These are phyloP conservation scores for Danionella cerebrum DNA, from an alignment of 2,113 vertebrate species.

Conservation along the genomic window DNA sequence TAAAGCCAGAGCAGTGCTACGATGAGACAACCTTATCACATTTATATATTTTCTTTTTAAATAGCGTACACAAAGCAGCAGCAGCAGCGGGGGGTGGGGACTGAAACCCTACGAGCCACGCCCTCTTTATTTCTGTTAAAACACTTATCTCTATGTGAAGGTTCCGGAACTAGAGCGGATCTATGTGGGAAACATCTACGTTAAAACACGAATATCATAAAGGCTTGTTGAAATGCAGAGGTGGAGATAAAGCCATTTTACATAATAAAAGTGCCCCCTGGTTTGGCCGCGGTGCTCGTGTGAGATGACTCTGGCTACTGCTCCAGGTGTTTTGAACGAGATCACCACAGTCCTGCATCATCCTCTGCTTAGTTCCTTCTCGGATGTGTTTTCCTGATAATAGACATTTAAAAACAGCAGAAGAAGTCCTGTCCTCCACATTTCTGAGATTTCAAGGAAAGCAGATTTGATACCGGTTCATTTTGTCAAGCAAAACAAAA, in stretches of 20 bases:
- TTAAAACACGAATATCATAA: slow-evolving; percentile 46
- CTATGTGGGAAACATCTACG: slow-evolving; percentile 36
- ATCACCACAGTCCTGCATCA: background rate
- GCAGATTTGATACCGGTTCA: slow-evolving; percentile 15
- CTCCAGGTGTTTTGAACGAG: slow-evolving; percentile 1
- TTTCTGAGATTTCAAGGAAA: slow-evolving; percentile 3
- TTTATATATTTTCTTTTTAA: slow-evolving; percentile 27
- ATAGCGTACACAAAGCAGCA: slow-evolving; percentile 42
- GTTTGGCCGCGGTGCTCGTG: slow-evolving; percentile 39
- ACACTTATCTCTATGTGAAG: slow-evolving; percentile 34
- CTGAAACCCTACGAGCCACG: slow-evolving; percentile 40
- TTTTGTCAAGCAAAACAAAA: slow-evolving; percentile 9
- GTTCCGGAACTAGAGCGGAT: slow-evolving; percentile 33
- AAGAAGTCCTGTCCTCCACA: slow-evolving; percentile 19
- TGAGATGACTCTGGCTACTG: background rate
- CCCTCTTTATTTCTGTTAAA: slow-evolving; percentile 23
- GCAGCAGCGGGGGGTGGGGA: slow-evolving; percentile 29
- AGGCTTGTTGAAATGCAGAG: slow-evolving; percentile 41
- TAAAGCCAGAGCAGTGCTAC: slow-evolving; percentile 26
- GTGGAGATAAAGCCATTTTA: slow-evolving; percentile 35
- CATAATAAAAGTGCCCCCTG: slow-evolving; percentile 46
- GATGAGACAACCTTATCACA: slow-evolving; percentile 32
- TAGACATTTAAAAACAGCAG: slow-evolving; percentile 33
- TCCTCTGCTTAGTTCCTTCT: background rate
- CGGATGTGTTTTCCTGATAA: slow-evolving; percentile 4